Evolutionary conservation across 2,888 invertebrate genomes (phyloP).

Genomic region (Stenichneumon culpator): DNA sequence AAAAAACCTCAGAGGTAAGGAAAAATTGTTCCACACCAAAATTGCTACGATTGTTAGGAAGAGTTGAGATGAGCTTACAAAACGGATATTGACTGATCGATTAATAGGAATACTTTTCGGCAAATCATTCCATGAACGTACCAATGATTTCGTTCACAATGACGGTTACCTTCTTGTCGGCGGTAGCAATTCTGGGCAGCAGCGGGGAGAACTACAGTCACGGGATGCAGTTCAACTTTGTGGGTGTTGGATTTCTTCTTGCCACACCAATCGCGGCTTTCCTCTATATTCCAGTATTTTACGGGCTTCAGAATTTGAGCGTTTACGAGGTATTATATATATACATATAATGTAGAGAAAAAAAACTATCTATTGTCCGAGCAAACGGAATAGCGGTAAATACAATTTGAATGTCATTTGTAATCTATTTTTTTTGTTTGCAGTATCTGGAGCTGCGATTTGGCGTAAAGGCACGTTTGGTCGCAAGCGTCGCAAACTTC

Average conservation of each 20-base stretch:
- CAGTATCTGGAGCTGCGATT: slow-evolving; percentile 89
- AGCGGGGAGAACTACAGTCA: slow-evolving; percentile 94
- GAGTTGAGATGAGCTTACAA: too few species aligned
- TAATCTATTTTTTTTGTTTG: too few species aligned
- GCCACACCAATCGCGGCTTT: slow-evolving; percentile 92
- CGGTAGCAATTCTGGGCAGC: slow-evolving; percentile 95
- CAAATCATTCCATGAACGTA: slow-evolving; percentile 92
- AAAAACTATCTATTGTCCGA: background rate
- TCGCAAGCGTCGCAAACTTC: slow-evolving; percentile 87
- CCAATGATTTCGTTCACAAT: slow-evolving; percentile 94
- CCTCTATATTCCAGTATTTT: slow-evolving; percentile 94
- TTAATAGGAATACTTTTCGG: slow-evolving; percentile 92
- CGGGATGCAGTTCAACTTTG: slow-evolving; percentile 92
- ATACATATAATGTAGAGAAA: background rate
- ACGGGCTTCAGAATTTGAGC: slow-evolving; percentile 92
- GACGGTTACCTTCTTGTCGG: slow-evolving; percentile 98
- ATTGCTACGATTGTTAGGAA: too few species aligned
- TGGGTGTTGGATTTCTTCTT: slow-evolving; percentile 91
- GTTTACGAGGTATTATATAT: slow-evolving; percentile 92
- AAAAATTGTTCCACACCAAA: too few species aligned
- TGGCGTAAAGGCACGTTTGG: slow-evolving; percentile 85
- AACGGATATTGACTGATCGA: slow-evolving; percentile 26
- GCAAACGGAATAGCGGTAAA: background rate
- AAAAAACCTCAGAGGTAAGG: slow-evolving; percentile 79
- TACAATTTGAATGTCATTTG: background rate